Percentiles rank a stretch among this genome's conserved stretches.
These are phyloP conservation scores for Axis porcinus DNA, from an alignment of 2,113 vertebrate genomes.

Conservation along the genomic window DNA sequence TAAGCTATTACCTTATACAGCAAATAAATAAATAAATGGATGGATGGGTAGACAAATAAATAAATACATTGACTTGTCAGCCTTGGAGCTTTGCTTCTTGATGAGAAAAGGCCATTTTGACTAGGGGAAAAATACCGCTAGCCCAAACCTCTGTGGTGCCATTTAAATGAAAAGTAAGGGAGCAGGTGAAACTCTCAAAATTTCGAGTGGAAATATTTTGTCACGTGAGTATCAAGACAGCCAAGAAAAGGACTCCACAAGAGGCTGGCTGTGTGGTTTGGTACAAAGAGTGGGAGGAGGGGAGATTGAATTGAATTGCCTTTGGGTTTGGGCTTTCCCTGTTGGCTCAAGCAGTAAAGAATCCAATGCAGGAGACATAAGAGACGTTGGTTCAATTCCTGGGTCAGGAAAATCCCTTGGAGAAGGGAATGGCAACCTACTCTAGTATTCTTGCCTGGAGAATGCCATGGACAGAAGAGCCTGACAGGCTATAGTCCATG, in stretches of 20 bases:
- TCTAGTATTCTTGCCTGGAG: not conserved
- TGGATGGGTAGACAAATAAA: conserved; percentile 54
- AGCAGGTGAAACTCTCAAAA: not conserved
- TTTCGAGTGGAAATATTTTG: conserved; percentile 20
- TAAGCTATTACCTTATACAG: conserved; percentile 84
- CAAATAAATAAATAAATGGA: conserved; percentile 85
- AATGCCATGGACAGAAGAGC: not conserved
- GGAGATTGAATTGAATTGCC: conserved; percentile 10
- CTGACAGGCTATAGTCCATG: not conserved
- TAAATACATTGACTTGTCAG: conserved; percentile 47
- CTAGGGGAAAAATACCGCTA: conserved; percentile 41
- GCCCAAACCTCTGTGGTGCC: conserved; percentile 6
- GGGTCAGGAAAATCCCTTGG: not conserved
- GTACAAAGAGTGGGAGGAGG: not conserved
- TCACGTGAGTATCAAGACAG: not conserved
- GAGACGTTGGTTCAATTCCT: not conserved
- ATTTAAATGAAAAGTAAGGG: not conserved
- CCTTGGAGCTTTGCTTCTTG: conserved; percentile 22
- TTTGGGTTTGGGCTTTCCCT: not conserved
- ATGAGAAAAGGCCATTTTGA: conserved; percentile 55
- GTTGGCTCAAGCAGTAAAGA: not conserved
- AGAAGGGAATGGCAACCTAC: not conserved
- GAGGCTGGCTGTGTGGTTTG: not conserved
- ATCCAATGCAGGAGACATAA: not conserved
- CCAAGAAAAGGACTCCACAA: not conserved